Evolutionary conservation across 2,888 invertebrate species (phyloP), one percentile per base, ranked within the genome.

Genomic region (Xanthorhoe spadicearia): DNA sequence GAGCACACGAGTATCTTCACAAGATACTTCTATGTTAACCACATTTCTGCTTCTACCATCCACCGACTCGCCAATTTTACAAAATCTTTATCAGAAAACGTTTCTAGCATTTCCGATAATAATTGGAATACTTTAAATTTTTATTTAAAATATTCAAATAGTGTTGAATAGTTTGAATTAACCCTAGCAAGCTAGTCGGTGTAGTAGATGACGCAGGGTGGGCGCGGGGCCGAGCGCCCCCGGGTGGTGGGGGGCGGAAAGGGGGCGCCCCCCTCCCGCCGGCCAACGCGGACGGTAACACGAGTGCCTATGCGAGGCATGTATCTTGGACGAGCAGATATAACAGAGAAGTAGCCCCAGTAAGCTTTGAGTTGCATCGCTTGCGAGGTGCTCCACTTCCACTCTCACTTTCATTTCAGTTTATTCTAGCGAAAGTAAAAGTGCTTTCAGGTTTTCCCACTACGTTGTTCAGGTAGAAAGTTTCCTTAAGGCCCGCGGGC

Each of bases 261-360:
- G 68, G 75, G 74, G 58, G 64, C 64, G 66, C 60, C 64, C 76
- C 71, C 72, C 77, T 70, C 79, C 76, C 76, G 77, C 72, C 80
- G 85, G 85, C 87, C 87, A 86, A 87, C 89, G 89, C 90, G 90
- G 91, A 89, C 92, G 92, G 92, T 92, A 92, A 92, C 91, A 91
- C 92, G 92, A 92, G 91, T 90, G 92, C 92, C 92, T 92, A 92
- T 92, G 92, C 92, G 92, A 92, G 89, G 90, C 92, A 93, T 92
- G 92, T 93, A 93, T 93, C 92, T 93, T 93, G 92, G 92, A 91
- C 92, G 89, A 89, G 89, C 92, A 92, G 92, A 93, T 93, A 93
- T 92, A 92, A 92, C 91, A 90, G 90, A 90, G 90, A 90, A 92
- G 92, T 92, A 92, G 92, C 92, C 92, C 92, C 89, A 86, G 90